Base-by-base conservation (phyloP, 2,888 invertebrate genomes). In the Rhyacophila evoluta region DNA sequence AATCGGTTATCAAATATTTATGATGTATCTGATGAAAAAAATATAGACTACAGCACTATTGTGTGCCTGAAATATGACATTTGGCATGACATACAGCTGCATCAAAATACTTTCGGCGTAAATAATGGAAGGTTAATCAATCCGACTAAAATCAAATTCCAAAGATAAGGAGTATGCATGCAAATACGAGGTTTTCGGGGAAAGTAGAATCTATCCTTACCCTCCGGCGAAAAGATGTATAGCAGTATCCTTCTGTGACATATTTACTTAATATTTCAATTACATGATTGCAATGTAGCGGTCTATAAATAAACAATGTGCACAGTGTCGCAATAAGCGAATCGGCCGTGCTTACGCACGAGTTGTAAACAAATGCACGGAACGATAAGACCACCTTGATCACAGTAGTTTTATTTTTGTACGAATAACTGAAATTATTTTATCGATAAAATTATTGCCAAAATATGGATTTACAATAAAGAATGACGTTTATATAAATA, bases 141-240 rank as follows among this genome's bases (percentile, higher is more conserved):
- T 55, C 12, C 2, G 39, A 55, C 55, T 19, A 19, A 55, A 41
- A 55, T 55, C 55, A 55, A 55, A 55, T 55, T 55, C 55, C 55
- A 55, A 55, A 55, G 55, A 55, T 55, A 55, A 55, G 55, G 19
- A 55, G 55, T 55, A 55, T 55, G 19, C 55, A 55, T 25, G 55
- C 55, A 10, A 25, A 55, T 6, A 55, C 41, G 71, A 55, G 75
- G 71, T 73, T 74, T 27, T 28, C 38, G n/a, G 25, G 25, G 12
- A 79, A 75, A 71, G 68, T 36, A 77, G 79, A 70, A 69, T 12
- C 38, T 73, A 75, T 73, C 36, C 96, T 93, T 91, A 98, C 98
- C 97, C 97, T 92, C 98, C 98, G 87, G 97, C 97, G 85, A 97
- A 91, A 85, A 98, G 93, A 91, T 98, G 97, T 89, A 97, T 97